phyloP scores from a whole-genome alignment of 1,140 invertebrate species.

The Paraescarpia echinospica region DNA sequence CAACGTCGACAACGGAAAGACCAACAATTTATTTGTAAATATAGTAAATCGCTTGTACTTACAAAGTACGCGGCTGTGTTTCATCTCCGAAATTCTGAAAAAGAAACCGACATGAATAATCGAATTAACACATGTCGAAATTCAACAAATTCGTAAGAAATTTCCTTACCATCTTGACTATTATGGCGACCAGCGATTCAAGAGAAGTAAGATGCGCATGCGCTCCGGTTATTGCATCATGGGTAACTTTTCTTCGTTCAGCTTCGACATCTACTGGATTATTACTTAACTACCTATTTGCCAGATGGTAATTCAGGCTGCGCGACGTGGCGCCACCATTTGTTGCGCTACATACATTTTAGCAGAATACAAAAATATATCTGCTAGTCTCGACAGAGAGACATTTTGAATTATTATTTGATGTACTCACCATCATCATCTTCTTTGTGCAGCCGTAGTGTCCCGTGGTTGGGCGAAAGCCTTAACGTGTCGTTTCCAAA shows the following conservation, averaged over 20 bases:
- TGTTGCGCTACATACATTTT: no score
- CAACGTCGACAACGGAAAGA: not conserved
- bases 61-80: conserved; percentile 39
- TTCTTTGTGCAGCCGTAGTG: no score
- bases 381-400: no score
- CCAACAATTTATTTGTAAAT: not conserved
- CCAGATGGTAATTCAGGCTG: not conserved
- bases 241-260: not conserved
- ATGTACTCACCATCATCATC: no score
- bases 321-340: no score
- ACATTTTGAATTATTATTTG: no score
- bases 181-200: not conserved
- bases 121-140: not conserved
- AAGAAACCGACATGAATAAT: conserved; percentile 22
- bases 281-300: not conserved
- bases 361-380: no score
- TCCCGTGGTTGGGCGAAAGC: no score
- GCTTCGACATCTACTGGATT: not conserved
- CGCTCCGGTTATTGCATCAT: not conserved
- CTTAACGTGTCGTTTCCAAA: no score
- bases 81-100: conserved; percentile 42
- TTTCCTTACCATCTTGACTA: not conserved
- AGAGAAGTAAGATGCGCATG: not conserved
- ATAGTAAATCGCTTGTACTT: conserved; percentile 33
- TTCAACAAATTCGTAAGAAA: not conserved